Evolutionary conservation across 2,888 invertebrate species (phyloP).

Genomic region (Chalcosyrphus nemorum): DNA sequence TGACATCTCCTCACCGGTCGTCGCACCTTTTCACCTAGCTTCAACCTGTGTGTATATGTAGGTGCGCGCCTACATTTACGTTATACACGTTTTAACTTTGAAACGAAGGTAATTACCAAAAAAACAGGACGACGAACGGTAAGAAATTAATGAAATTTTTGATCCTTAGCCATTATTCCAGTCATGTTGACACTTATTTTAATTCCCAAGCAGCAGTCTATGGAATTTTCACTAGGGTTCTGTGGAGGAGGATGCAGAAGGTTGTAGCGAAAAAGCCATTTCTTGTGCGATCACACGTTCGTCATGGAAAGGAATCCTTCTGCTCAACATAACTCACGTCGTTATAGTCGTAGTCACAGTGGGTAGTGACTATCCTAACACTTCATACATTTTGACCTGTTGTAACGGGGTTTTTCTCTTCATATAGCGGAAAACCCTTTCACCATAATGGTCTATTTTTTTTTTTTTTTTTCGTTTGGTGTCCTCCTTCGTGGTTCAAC

Average conservation of each 20-base stretch:
- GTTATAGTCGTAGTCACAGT: slow-evolving; percentile 37
- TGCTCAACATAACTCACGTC: slow-evolving; percentile 58
- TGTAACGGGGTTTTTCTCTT: slow-evolving; percentile 23
- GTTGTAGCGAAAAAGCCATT: slow-evolving; percentile 8
- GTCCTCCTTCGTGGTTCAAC: neutral
- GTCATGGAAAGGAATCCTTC: slow-evolving; percentile 41
- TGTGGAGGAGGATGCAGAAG: slow-evolving; percentile 21
- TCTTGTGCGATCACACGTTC: slow-evolving; percentile 67
- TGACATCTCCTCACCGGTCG: slow-evolving; percentile 29
- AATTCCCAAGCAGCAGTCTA: slow-evolving; percentile 59
- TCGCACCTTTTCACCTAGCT: neutral
- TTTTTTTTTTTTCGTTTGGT: no score
- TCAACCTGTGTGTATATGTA: neutral
- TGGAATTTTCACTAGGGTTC: slow-evolving; percentile 26
- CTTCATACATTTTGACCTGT: slow-evolving; percentile 47
- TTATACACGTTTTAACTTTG: slow-evolving; percentile 17
- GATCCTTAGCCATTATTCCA: slow-evolving; percentile 69
- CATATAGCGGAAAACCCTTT: slow-evolving; percentile 42
- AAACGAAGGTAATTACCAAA: slow-evolving; percentile 69
- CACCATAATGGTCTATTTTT: slow-evolving; percentile 25
- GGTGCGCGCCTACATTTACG: slow-evolving; percentile 5
- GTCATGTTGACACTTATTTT: slow-evolving; percentile 72
- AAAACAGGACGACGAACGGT: slow-evolving; percentile 43
- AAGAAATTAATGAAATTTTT: slow-evolving; percentile 70
- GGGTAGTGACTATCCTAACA: neutral